A percentile compares a stretch with the other conserved stretches of the same genome.
phyloP scores from a whole-genome alignment of 2,113 vertebrate species.

The Megaceryle torquata region DNA sequence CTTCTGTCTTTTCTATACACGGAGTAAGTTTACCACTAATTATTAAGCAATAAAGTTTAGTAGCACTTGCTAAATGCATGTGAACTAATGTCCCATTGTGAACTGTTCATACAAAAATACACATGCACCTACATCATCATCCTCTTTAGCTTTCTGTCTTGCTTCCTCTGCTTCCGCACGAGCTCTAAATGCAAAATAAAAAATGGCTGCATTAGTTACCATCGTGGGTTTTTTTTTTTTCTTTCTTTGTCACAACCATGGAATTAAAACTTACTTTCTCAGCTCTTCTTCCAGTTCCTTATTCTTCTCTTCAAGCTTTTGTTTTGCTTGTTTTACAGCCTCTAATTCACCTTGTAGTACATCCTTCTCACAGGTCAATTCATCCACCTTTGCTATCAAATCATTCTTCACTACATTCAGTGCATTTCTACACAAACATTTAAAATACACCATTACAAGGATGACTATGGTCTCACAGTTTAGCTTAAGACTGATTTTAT shows the following conservation, averaged over 20 bases:
- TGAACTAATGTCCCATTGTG: not conserved
- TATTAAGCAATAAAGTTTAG: not conserved
- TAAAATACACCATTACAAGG: not conserved
- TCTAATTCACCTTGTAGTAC: constrained; percentile 88
- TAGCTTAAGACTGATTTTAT: not conserved
- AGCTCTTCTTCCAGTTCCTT: constrained; percentile 93
- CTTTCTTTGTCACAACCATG: not conserved
- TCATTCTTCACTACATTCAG: constrained; percentile 97
- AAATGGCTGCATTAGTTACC: not conserved
- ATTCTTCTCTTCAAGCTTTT: constrained; percentile 92
- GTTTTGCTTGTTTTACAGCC: constrained; percentile 85
- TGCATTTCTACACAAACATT: constrained; percentile 84
- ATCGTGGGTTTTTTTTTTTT: not conserved
- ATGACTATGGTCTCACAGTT: not conserved
- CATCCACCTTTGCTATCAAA: constrained; percentile 90
- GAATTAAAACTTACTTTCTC: constrained; percentile 80
- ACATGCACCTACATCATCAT: constrained; percentile 88
- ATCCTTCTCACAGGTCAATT: constrained; percentile 92
- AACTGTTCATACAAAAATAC: not conserved
- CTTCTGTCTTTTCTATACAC: not conserved
- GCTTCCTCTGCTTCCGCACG: constrained; percentile 87
- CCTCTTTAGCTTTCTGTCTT: constrained; percentile 90
- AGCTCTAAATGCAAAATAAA: constrained; percentile 73
- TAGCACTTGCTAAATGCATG: not conserved
- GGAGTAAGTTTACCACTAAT: not conserved